phyloP scores from a whole-genome alignment of 1,140 invertebrate genomes.

The Zophobas morio region DNA sequence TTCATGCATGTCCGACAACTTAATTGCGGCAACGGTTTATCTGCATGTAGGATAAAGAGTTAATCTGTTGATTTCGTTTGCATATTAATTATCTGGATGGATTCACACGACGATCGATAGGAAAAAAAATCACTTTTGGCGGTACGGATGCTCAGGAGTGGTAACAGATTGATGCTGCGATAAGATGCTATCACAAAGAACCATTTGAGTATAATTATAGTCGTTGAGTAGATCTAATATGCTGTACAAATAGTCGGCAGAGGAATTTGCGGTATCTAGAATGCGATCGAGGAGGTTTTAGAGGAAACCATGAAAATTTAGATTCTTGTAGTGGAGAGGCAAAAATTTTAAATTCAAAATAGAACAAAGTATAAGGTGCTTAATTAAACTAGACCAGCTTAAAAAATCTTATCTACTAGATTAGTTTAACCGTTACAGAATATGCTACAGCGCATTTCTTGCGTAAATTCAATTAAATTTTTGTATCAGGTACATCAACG shows the following conservation, averaged over 20 bases:
- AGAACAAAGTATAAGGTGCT: no score
- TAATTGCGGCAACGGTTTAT: constrained; percentile 40
- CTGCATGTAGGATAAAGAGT: constrained; percentile 18
- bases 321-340: not conserved
- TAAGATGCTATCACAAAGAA: constrained; percentile 6
- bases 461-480: no score
- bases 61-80: constrained; percentile 17
- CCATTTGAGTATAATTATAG: constrained; percentile 10
- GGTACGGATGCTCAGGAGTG: not conserved
- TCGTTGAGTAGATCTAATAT: constrained; percentile 5
- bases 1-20: constrained; percentile 41
- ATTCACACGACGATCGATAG: constrained; percentile 24
- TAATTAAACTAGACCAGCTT: no score
- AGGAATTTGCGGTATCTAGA: constrained; percentile 2
- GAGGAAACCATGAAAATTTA: not conserved
- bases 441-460: no score
- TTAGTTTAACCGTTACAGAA: no score
- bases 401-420: no score
- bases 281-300: not conserved
- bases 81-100: constrained; percentile 11
- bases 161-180: not conserved
- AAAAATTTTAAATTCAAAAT: not conserved
- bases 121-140: not conserved
- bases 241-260: not conserved
- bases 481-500: no score